phyloP scores from a whole-genome alignment of 2,113 vertebrate genomes.

The Proterorhinus semilunaris region DNA sequence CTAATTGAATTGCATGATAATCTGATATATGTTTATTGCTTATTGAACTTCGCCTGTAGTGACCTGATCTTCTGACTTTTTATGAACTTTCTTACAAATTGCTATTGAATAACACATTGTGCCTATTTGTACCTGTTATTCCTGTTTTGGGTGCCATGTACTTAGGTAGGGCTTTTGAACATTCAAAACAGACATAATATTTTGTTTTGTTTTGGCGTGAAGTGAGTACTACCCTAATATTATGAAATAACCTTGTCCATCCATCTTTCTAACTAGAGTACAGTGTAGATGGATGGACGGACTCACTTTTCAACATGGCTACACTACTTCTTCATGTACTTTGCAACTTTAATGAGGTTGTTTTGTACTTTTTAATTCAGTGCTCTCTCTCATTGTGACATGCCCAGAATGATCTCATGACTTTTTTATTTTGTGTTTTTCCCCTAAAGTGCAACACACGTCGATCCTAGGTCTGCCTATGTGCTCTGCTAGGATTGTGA shows the following conservation, averaged over 20 bases:
- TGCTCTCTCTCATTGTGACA: conserved; percentile 48
- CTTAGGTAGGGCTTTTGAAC: too few relatives aligned
- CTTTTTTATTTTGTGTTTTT: conserved; percentile 5
- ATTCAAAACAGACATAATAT: too few relatives aligned
- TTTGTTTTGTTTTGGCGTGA: too few relatives aligned
- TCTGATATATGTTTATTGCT: neutral
- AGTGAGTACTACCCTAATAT: too few relatives aligned
- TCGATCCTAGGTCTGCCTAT: neutral
- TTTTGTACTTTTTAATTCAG: conserved; percentile 14
- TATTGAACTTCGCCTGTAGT: neutral
- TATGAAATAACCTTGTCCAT: too few relatives aligned
- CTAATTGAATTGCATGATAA: neutral
- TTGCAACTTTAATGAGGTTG: neutral
- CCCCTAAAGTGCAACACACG: conserved; percentile 16
- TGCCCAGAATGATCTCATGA: conserved; percentile 49
- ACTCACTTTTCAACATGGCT: neutral
- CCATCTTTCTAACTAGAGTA: too few relatives aligned
- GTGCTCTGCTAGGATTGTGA: conserved; percentile 11
- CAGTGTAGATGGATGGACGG: too few relatives aligned
- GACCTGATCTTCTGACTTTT: neutral
- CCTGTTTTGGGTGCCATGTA: too few relatives aligned
- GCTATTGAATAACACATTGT: too few relatives aligned
- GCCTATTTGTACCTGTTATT: too few relatives aligned
- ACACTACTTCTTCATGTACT: neutral
- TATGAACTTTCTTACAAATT: too few relatives aligned